phyloP scores from a whole-genome alignment of 2,888 invertebrate species.

The Cheiracanthium punctorium region DNA sequence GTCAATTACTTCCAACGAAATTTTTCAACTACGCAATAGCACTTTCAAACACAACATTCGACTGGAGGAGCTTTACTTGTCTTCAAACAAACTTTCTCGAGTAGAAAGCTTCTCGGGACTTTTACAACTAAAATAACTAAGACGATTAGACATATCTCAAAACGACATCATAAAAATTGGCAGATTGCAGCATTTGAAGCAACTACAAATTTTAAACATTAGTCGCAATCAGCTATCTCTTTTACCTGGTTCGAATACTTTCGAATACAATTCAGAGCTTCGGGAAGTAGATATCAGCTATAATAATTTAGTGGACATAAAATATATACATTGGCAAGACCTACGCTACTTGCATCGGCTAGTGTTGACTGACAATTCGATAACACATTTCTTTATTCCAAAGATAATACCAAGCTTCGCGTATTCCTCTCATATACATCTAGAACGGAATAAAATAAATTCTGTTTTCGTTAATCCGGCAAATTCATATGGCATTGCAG shows the following conservation, averaged over 20 bases:
- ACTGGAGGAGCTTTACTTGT: not conserved
- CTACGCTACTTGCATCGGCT: not conserved
- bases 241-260: not conserved
- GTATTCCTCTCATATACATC: not conserved
- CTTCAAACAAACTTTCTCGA: not conserved
- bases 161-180: not conserved
- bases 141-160: not conserved
- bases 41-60: not conserved
- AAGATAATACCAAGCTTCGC: no score
- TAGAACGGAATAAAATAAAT: not conserved
- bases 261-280: not conserved
- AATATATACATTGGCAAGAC: not conserved
- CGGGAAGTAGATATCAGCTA: not conserved
- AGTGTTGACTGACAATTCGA: not conserved
- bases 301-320: not conserved
- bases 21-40: not conserved
- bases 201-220: constrained; percentile 46
- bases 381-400: not conserved
- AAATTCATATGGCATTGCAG: not conserved
- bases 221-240: constrained; percentile 22
- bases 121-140: not conserved
- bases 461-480: not conserved
- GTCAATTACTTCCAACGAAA: constrained; percentile 78
- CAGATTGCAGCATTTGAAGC: constrained; percentile 19
- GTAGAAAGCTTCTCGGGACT: not conserved